Evolutionary conservation across 2,888 invertebrate genomes (phyloP).

Genomic region (Teleiodes luculella): DNA sequence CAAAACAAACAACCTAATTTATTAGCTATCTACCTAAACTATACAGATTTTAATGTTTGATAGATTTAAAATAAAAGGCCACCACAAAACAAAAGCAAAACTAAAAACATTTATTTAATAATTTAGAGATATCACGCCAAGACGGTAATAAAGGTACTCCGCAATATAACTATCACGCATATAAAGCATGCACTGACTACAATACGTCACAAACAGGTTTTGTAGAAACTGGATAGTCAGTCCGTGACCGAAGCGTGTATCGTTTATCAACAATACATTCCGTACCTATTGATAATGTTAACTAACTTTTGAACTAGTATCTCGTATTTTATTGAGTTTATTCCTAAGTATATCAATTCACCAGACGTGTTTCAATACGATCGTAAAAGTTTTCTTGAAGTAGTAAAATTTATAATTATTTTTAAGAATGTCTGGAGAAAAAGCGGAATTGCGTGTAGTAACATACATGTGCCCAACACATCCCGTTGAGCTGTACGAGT

Average conservation of each 20-base stretch:
- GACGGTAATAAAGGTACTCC: not conserved
- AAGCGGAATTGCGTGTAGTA: slow-evolving; percentile 69
- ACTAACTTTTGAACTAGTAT: not conserved
- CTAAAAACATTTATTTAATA: no score
- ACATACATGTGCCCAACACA: slow-evolving; percentile 82
- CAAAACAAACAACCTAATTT: no score
- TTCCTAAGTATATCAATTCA: not conserved
- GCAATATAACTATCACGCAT: not conserved
- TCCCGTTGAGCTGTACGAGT: slow-evolving; percentile 79
- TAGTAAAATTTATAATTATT: no score
- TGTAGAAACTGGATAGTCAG: slow-evolving; percentile 23
- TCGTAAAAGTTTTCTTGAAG: no score
- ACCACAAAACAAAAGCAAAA: no score
- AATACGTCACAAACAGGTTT: not conserved
- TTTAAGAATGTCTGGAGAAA: slow-evolving; percentile 49
- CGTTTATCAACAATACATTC: slow-evolving; percentile 36
- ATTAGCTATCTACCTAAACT: no score
- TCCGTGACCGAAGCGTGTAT: slow-evolving; percentile 44
- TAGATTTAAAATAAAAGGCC: no score
- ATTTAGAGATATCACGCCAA: no score
- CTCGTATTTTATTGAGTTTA: not conserved
- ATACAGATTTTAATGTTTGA: no score
- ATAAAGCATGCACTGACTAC: not conserved
- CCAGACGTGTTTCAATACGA: no score
- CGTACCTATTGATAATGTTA: slow-evolving; percentile 8